These are phyloP conservation scores for Grallaria varia DNA, from an alignment of 2,113 vertebrate species.

Conservation along the genomic window DNA sequence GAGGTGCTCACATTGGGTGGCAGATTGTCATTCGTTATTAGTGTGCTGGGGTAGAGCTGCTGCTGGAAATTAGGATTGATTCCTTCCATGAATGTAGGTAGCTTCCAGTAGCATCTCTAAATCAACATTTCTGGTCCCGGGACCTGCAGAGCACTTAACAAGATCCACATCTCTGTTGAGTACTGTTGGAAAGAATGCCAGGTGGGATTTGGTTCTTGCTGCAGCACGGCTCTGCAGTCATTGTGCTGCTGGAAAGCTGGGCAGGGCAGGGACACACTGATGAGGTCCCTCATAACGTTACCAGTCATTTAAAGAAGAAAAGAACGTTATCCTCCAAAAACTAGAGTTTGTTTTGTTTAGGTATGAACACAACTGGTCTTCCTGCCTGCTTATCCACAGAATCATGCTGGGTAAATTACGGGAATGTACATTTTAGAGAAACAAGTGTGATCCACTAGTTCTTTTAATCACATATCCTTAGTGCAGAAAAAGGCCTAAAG, in stretches of 20 bases:
- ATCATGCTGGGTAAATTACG: neutral
- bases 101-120: neutral
- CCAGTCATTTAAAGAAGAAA: neutral
- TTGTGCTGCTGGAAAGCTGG: neutral
- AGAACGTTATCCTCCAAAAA: neutral
- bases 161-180: neutral
- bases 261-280: neutral
- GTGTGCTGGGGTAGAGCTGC: neutral
- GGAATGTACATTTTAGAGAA: neutral
- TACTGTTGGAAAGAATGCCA: neutral
- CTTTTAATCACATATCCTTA: neutral
- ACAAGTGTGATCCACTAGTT: neutral
- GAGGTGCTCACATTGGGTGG: neutral
- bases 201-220: neutral
- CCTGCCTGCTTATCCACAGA: neutral
- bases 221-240: neutral
- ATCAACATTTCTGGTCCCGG: neutral
- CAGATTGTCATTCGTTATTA: neutral
- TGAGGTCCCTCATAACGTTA: neutral
- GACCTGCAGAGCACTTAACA: neutral
- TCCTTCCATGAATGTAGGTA: neutral
- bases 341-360: neutral
- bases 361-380: neutral
- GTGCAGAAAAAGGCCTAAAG: neutral
- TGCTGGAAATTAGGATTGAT: neutral